Percentiles rank a stretch among this genome's conserved stretches.
Evolutionary conservation across 2,797 vertebrate genomes (phyloP).

Genomic region (Atherinosoma microstoma): DNA sequence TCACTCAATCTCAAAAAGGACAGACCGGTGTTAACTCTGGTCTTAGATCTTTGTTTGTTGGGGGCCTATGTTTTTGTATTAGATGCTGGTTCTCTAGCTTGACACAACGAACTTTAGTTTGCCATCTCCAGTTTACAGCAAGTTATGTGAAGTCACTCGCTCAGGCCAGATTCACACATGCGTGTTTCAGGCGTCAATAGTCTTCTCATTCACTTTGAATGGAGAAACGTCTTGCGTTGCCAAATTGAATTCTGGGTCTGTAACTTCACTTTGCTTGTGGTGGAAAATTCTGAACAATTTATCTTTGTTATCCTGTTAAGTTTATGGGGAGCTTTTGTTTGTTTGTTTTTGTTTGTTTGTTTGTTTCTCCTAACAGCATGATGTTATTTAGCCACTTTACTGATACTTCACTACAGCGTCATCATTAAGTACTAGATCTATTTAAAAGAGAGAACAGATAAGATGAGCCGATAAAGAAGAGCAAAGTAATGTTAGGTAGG

Average conservation of each 20-base stretch:
- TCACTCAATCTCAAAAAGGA: too few species aligned
- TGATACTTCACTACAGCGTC: neutral
- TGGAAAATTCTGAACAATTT: too few species aligned
- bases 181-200: too few species aligned
- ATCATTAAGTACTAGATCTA: constrained; percentile 3
- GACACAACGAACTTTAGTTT: neutral
- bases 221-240: too few species aligned
- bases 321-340: neutral
- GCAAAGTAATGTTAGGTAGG: neutral
- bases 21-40: too few species aligned
- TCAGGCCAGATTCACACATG: neutral
- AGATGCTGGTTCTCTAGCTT: neutral
- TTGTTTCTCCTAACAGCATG: neutral
- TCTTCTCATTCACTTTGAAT: too few species aligned
- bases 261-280: too few species aligned
- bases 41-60: too few species aligned
- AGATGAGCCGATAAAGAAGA: neutral
- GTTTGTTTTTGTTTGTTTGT: neutral
- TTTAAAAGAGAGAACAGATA: constrained; percentile 1
- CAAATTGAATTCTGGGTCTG: too few species aligned
- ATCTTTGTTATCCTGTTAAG: neutral
- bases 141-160: neutral
- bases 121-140: neutral
- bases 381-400: neutral
- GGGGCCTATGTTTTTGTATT: neutral